A percentile compares a stretch with the other conserved stretches of the same genome.
Conservation (phyloP, 2,113 vertebrate genomes). For the Nothobranchius furzeri region DNA sequence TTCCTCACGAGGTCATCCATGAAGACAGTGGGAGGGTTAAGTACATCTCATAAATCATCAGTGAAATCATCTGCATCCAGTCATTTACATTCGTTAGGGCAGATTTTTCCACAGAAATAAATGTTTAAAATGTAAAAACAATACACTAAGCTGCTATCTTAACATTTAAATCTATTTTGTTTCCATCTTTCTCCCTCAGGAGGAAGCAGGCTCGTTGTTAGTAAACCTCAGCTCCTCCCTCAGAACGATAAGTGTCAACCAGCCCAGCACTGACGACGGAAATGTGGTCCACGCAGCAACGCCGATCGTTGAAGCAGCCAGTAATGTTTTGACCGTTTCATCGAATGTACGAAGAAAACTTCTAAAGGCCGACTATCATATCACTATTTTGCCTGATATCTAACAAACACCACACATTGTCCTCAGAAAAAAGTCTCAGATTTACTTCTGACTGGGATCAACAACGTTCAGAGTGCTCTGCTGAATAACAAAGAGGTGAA, state of each 20-base stretch:
- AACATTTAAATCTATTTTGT: background rate
- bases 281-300: conserved; percentile 74
- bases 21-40: no score
- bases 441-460: conserved; percentile 78
- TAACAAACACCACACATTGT: conserved; percentile 17
- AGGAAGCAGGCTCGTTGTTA: conserved; percentile 81
- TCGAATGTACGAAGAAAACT: conserved; percentile 58
- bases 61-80: background rate
- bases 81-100: no score
- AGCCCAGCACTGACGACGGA: conserved; percentile 51
- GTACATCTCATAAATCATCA: background rate
- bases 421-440: conserved; percentile 71
- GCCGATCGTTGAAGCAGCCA: conserved; percentile 84
- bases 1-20: no score
- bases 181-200: conserved; percentile 63
- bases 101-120: no score
- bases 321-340: conserved; percentile 85
- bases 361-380: background rate
- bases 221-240: conserved; percentile 83
- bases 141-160: no score
- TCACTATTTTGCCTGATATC: background rate
- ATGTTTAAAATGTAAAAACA: no score
- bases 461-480: conserved; percentile 85
- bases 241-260: conserved; percentile 65
- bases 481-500: conserved; percentile 80